phyloP scores from a whole-genome alignment of 2,113 vertebrate genomes.

The Natator depressus region DNA sequence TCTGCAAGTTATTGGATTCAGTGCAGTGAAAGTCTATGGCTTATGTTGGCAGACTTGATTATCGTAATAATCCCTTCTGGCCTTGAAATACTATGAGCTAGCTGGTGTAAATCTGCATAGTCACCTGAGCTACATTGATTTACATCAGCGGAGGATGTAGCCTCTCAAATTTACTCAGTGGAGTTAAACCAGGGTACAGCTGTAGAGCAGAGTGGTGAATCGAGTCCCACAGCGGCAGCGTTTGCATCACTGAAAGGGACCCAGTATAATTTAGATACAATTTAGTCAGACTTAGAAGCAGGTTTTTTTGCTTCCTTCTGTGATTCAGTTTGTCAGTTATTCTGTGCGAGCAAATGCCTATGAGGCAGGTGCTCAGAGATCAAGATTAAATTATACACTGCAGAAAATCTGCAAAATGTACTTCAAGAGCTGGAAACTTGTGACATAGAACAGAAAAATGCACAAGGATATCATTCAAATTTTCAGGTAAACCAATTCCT shows the following conservation, averaged over 20 bases:
- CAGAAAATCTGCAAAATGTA: constrained; percentile 55
- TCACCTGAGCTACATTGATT: background rate
- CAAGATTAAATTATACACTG: background rate
- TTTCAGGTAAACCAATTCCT: constrained; percentile 58
- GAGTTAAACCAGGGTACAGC: background rate
- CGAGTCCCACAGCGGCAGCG: background rate
- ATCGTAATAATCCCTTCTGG: background rate
- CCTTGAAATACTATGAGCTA: background rate
- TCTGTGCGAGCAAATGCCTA: constrained; percentile 12
- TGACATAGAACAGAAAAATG: constrained; percentile 36
- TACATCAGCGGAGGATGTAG: background rate
- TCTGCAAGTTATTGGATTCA: background rate
- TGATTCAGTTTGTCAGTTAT: constrained; percentile 29
- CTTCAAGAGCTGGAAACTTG: constrained; percentile 46
- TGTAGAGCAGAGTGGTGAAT: background rate
- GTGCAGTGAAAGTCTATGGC: background rate
- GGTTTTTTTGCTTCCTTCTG: background rate
- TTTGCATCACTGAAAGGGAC: background rate
- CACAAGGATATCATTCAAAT: constrained; percentile 31
- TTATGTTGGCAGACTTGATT: background rate
- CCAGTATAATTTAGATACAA: constrained; percentile 20
- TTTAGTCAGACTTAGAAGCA: constrained; percentile 10
- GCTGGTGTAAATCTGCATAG: background rate
- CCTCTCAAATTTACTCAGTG: background rate
- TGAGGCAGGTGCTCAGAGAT: constrained; percentile 32